Evolutionary conservation across 2,888 invertebrate genomes (phyloP), one percentile per base, ranked within the genome.

Genomic region (Listrodromus nycthemerus): DNA sequence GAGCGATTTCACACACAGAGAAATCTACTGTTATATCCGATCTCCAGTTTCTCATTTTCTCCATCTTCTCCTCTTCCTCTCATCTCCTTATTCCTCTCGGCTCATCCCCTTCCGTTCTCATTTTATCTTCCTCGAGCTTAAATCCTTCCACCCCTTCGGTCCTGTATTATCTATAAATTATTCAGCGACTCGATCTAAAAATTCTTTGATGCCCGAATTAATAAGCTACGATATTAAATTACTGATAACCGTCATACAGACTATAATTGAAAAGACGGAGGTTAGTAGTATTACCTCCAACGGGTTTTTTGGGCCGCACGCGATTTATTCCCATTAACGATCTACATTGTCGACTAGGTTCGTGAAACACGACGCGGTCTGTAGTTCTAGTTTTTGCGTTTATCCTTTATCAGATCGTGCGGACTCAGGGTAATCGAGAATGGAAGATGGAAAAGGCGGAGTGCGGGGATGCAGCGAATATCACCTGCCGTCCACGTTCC

Each of bases 81-180:
- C 45, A 45, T 58, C 58, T 45, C 13, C 73, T 73, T 61, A 41
- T 52, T 75, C 50, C 61, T 48, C 58, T 66, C 10, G 66, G 21
- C 16, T 30, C 33, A 50, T 8, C 8, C 65, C 61, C 19, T 19
- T 48, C 63, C 63, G 65, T 69, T 73, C 82, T 77, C 77, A 66
- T 82, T 82, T 78, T 67, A 82, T 82, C 52, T 63, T 82, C 61
- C 61, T 33, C 67, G 37, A 69, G 77, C 61, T 82, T 33, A 30
- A 24, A 1, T 19, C 50, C 19, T 7, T 1, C 19, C 50, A 1
- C 16, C 0, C 5, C 7, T 19, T n/a, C 55, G 19, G 5, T 37
- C 37, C 73, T 73, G 73, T 73, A 78, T 77, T 67, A 73, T 77
- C 71, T 77, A 73, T 78, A 82, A 82, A 82, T 82, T 82, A 78